Evolutionary conservation across 1,140 invertebrate genomes (phyloP).

Genomic region (Hormaphis cornu): DNA sequence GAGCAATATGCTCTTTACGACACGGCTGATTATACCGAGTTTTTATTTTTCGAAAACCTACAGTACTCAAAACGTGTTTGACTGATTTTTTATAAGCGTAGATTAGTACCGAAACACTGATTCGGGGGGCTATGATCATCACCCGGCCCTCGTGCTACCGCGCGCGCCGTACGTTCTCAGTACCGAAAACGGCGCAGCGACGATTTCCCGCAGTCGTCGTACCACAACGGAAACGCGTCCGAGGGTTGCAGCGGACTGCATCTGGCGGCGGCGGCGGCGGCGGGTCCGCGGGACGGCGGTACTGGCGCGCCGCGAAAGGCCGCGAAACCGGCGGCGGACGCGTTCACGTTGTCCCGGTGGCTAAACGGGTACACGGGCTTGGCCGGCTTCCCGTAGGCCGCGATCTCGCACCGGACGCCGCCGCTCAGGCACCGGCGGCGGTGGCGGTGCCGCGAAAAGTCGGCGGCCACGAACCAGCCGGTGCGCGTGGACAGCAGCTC

Average conservation of each 20-base stretch:
- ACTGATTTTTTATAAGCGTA: no score
- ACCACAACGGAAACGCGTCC: neutral
- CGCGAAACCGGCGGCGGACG: neutral
- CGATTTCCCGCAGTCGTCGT: neutral
- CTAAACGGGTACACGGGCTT: slow-evolving; percentile 17
- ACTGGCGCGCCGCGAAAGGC: neutral
- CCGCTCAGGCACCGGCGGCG: neutral
- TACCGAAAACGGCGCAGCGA: neutral
- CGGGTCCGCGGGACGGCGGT: neutral
- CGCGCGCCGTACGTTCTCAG: neutral
- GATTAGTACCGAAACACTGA: no score
- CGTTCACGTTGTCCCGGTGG: slow-evolving; percentile 1
- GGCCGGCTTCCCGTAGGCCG: neutral
- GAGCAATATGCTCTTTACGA: no score
- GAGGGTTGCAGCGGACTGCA: no score
- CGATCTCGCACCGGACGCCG: slow-evolving; percentile 3
- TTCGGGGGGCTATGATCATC: no score
- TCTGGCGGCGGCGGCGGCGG: neutral
- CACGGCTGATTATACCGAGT: no score
- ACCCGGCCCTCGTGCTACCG: no score
- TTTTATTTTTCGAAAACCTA: no score
- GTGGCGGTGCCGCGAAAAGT: neutral
- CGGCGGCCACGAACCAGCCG: neutral
- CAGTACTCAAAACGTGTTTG: no score
- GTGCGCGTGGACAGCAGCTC: slow-evolving; percentile 47